phyloP scores from a whole-genome alignment of 2,888 invertebrate genomes.

The Lycaena phlaeas region DNA sequence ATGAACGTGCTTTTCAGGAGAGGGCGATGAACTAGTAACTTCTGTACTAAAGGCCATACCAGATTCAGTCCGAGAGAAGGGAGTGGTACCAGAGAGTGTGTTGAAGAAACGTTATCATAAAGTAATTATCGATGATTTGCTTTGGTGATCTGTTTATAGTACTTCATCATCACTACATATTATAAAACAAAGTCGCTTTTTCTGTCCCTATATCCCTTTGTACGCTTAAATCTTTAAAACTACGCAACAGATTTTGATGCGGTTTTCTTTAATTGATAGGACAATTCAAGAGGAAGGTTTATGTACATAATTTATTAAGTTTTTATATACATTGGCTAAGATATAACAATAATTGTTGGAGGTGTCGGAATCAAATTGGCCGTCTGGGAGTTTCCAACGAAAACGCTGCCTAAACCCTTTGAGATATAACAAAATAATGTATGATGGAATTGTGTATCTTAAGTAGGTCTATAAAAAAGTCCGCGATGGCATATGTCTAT shows the following conservation, averaged over 20 bases:
- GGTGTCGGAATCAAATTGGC: no score
- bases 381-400: background rate
- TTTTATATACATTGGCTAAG: no score
- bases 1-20: conserved; percentile 46
- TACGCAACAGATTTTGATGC: no score
- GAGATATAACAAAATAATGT: no score
- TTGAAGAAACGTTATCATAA: conserved; percentile 83
- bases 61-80: conserved; percentile 80
- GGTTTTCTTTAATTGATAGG: no score
- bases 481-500: no score
- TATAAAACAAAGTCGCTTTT: no score
- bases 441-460: no score
- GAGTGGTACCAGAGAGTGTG: conserved; percentile 91
- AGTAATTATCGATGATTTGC: conserved; percentile 12
- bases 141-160: background rate
- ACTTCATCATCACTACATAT: background rate
- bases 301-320: background rate
- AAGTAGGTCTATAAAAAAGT: no score
- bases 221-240: no score
- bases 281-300: no score
- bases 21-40: conserved; percentile 83
- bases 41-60: conserved; percentile 87
- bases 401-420: background rate
- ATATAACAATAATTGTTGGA: background rate
- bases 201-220: no score